phyloP scores from a whole-genome alignment of 2,888 invertebrate genomes.

The Erpobdella octoculata region DNA sequence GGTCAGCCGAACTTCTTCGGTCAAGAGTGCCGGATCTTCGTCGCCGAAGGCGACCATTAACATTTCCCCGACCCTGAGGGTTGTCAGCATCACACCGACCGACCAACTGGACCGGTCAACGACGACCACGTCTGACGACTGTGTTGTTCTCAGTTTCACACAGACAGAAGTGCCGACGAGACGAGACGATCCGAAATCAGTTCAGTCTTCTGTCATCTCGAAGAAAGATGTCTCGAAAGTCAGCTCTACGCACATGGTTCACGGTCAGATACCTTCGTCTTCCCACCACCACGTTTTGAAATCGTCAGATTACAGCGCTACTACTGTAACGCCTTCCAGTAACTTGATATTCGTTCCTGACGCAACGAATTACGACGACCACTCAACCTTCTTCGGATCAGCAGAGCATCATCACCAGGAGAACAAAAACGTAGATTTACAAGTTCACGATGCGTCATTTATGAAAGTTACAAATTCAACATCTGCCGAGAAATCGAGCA shows the following conservation, averaged over 20 bases:
- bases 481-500: too few species aligned
- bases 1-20: not conserved
- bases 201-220: constrained; percentile 1
- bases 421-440: too few species aligned
- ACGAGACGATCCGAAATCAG: not conserved
- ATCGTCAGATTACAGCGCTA: not conserved
- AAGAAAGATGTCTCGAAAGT: not conserved
- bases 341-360: too few species aligned
- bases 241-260: not conserved
- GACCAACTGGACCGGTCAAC: not conserved
- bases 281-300: not conserved
- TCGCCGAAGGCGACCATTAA: constrained; percentile 16
- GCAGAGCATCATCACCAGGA: too few species aligned
- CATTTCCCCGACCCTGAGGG: constrained; percentile 16
- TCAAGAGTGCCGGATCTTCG: not conserved
- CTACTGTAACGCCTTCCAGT: not conserved
- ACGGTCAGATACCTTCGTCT: not conserved
- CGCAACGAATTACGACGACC: too few species aligned
- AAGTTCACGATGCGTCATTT: too few species aligned
- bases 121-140: not conserved
- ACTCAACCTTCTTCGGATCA: too few species aligned
- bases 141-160: not conserved
- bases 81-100: constrained; percentile 8
- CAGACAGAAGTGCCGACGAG: not conserved
- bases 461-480: too few species aligned